Evolutionary conservation across 2,797 vertebrate species (phyloP).

Genomic region (Amniataba percoides): DNA sequence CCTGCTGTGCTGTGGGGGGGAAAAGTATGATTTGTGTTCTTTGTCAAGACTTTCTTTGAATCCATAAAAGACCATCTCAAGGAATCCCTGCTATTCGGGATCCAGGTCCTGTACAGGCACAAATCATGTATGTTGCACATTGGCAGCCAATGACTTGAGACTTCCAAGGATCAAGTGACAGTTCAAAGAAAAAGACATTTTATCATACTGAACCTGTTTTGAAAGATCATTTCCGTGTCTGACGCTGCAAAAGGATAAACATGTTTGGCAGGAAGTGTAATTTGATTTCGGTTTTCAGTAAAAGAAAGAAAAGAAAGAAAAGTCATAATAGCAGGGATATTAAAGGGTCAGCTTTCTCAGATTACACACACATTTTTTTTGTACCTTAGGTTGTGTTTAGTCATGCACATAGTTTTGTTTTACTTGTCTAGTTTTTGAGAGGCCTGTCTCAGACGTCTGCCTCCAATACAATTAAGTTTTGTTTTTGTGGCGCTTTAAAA

Average conservation of each 20-base stretch:
- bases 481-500: background rate
- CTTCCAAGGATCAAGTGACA: conserved; percentile 50
- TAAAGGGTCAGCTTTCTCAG: conserved; percentile 58
- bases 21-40: conserved; percentile 41
- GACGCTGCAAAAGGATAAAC: conserved; percentile 53
- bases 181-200: conserved; percentile 49
- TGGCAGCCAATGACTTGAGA: conserved; percentile 45
- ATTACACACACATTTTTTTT: conserved; percentile 35
- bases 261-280: conserved; percentile 70
- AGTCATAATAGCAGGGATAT: conserved; percentile 50
- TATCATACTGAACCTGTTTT: conserved; percentile 49
- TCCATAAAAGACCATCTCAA: conserved; percentile 43
- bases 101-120: conserved; percentile 16
- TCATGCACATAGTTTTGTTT: conserved; percentile 40
- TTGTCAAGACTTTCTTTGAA: conserved; percentile 59
- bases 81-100: conserved; percentile 43
- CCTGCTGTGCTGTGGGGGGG: conserved; percentile 33
- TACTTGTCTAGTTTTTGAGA: conserved; percentile 21
- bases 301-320: conserved; percentile 27
- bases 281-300: conserved; percentile 43
- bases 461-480: background rate
- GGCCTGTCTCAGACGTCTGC: conserved; percentile 3
- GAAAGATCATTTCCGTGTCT: conserved; percentile 34
- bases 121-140: conserved; percentile 55
- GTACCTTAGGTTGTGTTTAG: conserved; percentile 33